phyloP scores from a whole-genome alignment of 2,113 vertebrate genomes.

The Anguilla rostrata region DNA sequence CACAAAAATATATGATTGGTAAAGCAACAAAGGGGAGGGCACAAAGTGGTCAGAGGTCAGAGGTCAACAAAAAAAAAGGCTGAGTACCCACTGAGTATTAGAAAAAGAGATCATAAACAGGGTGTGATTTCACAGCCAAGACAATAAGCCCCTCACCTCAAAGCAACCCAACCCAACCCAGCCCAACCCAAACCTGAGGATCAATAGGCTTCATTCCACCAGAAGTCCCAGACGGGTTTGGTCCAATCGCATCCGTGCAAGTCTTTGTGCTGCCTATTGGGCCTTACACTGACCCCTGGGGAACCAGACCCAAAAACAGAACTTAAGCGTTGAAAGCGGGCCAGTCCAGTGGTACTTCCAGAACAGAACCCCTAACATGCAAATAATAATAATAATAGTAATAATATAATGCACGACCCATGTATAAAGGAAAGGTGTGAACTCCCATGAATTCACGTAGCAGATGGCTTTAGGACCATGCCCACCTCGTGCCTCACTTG shows the following conservation, averaged over 20 bases:
- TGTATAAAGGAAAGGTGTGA: neutral
- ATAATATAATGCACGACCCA: neutral
- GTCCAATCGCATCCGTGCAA: neutral
- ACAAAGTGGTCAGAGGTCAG: conserved; percentile 17
- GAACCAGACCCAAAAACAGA: neutral
- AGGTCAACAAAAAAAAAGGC: conserved; percentile 39
- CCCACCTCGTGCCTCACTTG: neutral
- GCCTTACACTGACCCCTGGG: neutral
- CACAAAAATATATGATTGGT: conserved; percentile 16
- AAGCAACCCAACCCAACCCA: too few species aligned
- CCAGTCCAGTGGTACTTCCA: neutral
- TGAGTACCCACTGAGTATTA: neutral
- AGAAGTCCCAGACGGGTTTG: neutral
- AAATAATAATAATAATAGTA: neutral
- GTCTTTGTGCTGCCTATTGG: neutral
- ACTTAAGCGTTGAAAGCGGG: neutral
- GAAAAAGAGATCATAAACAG: neutral
- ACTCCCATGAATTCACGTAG: neutral
- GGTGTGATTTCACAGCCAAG: conserved; percentile 22
- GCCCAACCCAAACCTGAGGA: neutral
- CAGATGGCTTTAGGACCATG: neutral
- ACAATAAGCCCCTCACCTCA: conserved; percentile 14
- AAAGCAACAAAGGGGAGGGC: conserved; percentile 20
- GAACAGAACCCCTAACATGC: neutral
- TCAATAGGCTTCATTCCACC: neutral